These are phyloP conservation scores for Mixornis gularis DNA, from an alignment of 2,113 vertebrate species.

Conservation along the genomic window DNA sequence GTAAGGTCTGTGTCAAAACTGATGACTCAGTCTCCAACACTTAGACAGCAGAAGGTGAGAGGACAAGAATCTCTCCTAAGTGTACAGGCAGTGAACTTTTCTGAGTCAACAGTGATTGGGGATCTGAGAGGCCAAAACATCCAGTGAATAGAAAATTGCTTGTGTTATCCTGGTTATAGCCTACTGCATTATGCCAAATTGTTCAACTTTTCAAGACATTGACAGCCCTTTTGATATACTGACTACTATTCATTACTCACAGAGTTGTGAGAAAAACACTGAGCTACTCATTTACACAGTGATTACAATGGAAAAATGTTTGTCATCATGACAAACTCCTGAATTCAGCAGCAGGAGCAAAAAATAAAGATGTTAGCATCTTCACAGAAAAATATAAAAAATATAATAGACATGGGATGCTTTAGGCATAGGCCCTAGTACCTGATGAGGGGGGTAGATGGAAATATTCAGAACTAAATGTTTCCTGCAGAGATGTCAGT, in stretches of 20 bases:
- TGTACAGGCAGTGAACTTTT: background rate
- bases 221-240: background rate
- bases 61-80: background rate
- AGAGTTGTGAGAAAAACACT: background rate
- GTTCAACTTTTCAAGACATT: background rate
- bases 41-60: background rate
- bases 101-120: background rate
- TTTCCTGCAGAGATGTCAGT: background rate
- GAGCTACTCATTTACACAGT: background rate
- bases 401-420: background rate
- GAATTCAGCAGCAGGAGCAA: background rate
- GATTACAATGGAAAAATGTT: background rate
- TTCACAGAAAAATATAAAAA: background rate
- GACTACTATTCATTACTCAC: background rate
- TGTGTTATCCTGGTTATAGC: background rate
- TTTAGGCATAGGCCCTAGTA: background rate
- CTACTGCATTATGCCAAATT: background rate
- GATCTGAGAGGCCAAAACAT: background rate
- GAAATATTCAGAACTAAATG: background rate
- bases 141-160: background rate
- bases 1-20: background rate
- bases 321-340: background rate
- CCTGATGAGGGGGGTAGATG: background rate
- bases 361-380: background rate
- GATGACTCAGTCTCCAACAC: background rate